A percentile compares a stretch with the other conserved stretches of the same genome.
Conservation (phyloP, 1,140 invertebrate species). For the Zelostemma sp. region DNA sequence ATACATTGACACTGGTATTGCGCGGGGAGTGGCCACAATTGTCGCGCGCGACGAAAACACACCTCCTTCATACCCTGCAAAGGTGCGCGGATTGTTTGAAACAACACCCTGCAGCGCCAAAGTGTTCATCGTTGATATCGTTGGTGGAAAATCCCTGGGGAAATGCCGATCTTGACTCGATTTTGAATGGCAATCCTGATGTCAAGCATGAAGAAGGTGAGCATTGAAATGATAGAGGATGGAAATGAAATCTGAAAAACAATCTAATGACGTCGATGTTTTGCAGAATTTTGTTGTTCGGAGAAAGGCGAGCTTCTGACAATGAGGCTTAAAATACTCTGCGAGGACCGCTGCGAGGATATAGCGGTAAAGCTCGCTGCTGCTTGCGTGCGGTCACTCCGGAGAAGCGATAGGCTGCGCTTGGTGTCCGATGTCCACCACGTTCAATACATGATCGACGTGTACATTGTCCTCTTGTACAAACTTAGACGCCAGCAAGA, state of each 20-base stretch:
- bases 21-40: constrained; percentile 73
- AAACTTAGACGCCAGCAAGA: constrained; percentile 71
- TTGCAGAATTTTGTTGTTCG: constrained; percentile 68
- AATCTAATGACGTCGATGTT: too few species aligned
- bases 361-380: constrained; percentile 71
- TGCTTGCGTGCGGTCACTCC: constrained; percentile 67
- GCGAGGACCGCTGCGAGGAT: constrained; percentile 72
- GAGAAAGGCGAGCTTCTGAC: constrained; percentile 70
- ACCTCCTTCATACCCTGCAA: constrained; percentile 70
- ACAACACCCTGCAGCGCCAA: constrained; percentile 63
- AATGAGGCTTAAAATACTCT: constrained; percentile 71
- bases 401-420: constrained; percentile 62
- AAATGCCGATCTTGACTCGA: constrained; percentile 65
- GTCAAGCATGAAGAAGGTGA: constrained; percentile 64
- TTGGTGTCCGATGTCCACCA: constrained; percentile 66
- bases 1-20: constrained; percentile 71
- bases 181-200: constrained; percentile 67
- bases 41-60: constrained; percentile 69
- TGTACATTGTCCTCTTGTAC: constrained; percentile 71
- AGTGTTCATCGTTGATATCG: constrained; percentile 66
- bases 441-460: constrained; percentile 70
- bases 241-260: background rate
- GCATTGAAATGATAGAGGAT: constrained; percentile 5
- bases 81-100: constrained; percentile 65
- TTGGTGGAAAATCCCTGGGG: constrained; percentile 71